Conservation (phyloP, 2,888 invertebrate species). For the Cerastis leucographa region DNA sequence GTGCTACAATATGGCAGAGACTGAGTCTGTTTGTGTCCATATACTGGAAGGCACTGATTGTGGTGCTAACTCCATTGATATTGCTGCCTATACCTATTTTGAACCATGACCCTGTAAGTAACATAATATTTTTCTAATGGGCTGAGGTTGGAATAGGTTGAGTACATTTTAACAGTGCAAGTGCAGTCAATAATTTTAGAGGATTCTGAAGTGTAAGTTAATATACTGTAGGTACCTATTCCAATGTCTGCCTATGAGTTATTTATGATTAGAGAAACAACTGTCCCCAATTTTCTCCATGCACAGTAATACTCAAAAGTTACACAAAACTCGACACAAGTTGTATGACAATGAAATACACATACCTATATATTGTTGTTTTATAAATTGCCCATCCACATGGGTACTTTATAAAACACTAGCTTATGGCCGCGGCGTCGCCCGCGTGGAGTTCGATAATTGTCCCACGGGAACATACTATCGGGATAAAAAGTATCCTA, state of each 20-base stretch:
- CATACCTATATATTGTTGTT: not conserved
- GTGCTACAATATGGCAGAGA: constrained; percentile 82
- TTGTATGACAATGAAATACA: not conserved
- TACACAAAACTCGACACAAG: not conserved
- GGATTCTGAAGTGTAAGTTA: not conserved
- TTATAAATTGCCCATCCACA: not conserved
- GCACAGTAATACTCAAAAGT: not conserved
- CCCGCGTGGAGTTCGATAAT: no score
- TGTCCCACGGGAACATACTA: no score
- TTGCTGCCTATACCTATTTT: constrained; percentile 92
- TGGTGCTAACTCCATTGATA: constrained; percentile 92
- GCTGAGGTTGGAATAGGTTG: not conserved
- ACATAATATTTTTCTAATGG: not conserved
- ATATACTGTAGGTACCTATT: not conserved
- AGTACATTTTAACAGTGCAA: not conserved
- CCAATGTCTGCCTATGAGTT: not conserved
- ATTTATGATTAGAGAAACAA: not conserved
- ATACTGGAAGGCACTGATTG: constrained; percentile 94
- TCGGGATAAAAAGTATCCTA: no score
- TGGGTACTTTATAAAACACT: no score
- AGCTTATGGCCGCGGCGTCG: no score
- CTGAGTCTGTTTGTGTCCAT: constrained; percentile 89
- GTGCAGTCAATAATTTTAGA: not conserved
- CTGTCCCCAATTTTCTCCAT: not conserved
- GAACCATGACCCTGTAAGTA: constrained; percentile 89